Base-by-base conservation (phyloP, 1,140 invertebrate genomes). In the Cotesia chilonis region DNA sequence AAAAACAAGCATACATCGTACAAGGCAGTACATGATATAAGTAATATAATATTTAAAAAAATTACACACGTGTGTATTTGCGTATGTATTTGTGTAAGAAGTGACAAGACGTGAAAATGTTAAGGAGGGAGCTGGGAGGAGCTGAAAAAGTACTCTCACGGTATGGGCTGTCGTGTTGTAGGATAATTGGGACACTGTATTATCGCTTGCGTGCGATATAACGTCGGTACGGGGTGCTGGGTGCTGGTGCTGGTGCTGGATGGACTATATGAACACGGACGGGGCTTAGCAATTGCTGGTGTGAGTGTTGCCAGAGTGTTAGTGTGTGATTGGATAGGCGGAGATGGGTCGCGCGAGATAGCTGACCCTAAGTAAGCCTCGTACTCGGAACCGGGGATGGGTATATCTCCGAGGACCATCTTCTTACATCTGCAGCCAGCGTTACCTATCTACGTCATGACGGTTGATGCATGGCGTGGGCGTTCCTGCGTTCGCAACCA, bases 271-370 rank as follows among this genome's bases (percentile, higher is more conserved):
- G 41, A 2, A 47, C 41, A 47, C 41, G 10, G 41, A 47, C 41
- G 41, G 10, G 41, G 6, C 10, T 47, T 9, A 47, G 41, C 10
- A 7, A 6, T 9, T 7, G 41, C 1, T 9, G 10, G 41, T 47
- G 41, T 47, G 41, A 28, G 4, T 9, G 0, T 47, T 47, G 41
- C 28, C 28, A 6, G 41, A 9, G 41, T 47, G 41, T 47, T 6
- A 73, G 83, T 84, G 81, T 86, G 85, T 85, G 84, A 87, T 87
- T 87, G 84, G 84, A 85, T 85, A 85, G 84, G 83, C 85, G 85
- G 84, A 85, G 85, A 86, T 87, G 84, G 84, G 84, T 85, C 85
- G 85, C 84, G 78, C 81, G 79, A 86, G 84, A 87, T 87, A 87
- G 82, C 82, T 85, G 84, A 87, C 84, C 85, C 84, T 84, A 82